These are phyloP conservation scores for Synergus gifuensis DNA, from an alignment of 2,888 invertebrate genomes.

Conservation along the genomic window DNA sequence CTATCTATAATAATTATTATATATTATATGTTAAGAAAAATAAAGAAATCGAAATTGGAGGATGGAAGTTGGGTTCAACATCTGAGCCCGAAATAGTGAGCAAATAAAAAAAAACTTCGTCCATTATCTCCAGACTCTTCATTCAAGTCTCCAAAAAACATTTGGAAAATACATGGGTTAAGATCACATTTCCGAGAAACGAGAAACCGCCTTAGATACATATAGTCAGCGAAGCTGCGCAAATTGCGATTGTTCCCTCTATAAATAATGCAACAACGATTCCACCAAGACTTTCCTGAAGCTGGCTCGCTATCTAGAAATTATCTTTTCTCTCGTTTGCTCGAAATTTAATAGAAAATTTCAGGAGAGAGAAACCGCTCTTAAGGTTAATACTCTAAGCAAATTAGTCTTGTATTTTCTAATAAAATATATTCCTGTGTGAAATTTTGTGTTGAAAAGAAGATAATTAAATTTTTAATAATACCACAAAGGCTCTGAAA, in stretches of 20 bases:
- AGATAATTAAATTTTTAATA: too few species aligned
- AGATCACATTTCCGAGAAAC: background rate
- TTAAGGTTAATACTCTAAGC: slow-evolving; percentile 5
- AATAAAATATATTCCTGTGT: too few species aligned
- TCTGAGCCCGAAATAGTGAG: background rate
- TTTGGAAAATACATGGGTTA: background rate
- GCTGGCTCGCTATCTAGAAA: slow-evolving; percentile 12
- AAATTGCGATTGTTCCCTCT: slow-evolving; percentile 13
- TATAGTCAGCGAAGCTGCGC: background rate
- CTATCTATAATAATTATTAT: too few species aligned
- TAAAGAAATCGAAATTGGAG: too few species aligned
- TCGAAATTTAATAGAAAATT: background rate
- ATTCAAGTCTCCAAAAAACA: background rate
- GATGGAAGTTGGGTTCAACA: too few species aligned
- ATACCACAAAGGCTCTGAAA: too few species aligned
- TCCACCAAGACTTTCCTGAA: background rate
- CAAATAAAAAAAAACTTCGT: background rate
- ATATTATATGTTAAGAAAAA: too few species aligned
- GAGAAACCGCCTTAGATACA: background rate
- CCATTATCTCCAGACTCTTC: background rate
- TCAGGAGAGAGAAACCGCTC: background rate
- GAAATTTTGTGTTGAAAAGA: too few species aligned
- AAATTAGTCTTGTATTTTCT: background rate
- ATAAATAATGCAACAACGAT: slow-evolving; percentile 35
- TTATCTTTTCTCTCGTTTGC: slow-evolving; percentile 25